Base-by-base conservation (phyloP, 2,888 invertebrate genomes). In the Ischnus inquisitorius region DNA sequence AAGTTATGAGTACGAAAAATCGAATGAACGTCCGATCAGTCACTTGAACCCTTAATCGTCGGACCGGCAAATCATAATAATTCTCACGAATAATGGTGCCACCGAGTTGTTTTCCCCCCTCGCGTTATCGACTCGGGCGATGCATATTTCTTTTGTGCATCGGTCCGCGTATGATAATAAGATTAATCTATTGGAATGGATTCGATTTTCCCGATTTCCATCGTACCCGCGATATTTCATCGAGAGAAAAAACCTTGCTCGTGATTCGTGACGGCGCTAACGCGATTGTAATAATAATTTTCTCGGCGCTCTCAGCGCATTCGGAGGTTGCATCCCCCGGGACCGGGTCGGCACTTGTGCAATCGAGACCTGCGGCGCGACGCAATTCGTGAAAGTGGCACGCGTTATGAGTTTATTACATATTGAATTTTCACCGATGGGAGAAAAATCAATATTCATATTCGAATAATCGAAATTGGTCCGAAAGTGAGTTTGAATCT, bases 261-360 rank as follows among this genome's bases (percentile, higher is more conserved):
- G 34, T 34, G 19, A 71, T 79, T 64, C 54, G 25, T 16, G 41
- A n/a, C 22, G 22, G 71, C 79, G 83, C 88, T 89, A 86, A 88
- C 88, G 76, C 86, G 83, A 88, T 88, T 86, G 80, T 85, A 84
- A 85, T 83, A 68, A 57, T 65, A 10, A 79, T 83, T 76, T 62
- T 68, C 67, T 68, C 46, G 22, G n/a, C 28, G 39, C 34, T 75
- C 82, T 85, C 84, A 51, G 25, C 46, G 86, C 84, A 80, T 57
- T 60, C 75, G 72, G 19, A 34, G 34, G 34, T 34, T 34, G 34
- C 34, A 6, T 34, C 34, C 34, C 34, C 4, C 8, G 34, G 34
- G 34, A 34, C 34, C 6, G 34, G 34, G 34, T 34, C 8, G 8
- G 34, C 34, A 34, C 34, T 34, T 34, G 5, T 34, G 34, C 34